Evolutionary conservation across 1,140 invertebrate species (phyloP).

Genomic region (Mya arenaria): DNA sequence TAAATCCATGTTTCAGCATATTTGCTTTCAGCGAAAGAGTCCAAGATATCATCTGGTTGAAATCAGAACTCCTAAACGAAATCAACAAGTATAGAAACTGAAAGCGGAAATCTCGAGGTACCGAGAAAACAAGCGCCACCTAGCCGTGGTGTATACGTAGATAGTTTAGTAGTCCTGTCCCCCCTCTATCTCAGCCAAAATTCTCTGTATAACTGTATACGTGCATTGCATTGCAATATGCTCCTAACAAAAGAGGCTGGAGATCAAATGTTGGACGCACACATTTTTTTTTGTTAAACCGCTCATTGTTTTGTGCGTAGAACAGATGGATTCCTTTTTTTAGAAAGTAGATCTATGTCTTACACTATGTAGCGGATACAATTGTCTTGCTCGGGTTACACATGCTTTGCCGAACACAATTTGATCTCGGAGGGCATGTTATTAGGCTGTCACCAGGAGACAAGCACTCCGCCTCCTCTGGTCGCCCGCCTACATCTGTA

Average conservation of each 20-base stretch:
- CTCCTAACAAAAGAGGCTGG: conserved; percentile 13
- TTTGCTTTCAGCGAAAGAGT: conserved; percentile 91
- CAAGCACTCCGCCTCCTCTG: no score
- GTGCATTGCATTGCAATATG: conserved; percentile 15
- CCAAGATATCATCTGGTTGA: conserved; percentile 95
- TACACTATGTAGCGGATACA: neutral
- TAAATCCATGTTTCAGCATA: neutral
- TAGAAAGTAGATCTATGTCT: no score
- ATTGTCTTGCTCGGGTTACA: neutral
- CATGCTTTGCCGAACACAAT: neutral
- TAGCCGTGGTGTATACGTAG: neutral
- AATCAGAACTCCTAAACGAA: conserved; percentile 92
- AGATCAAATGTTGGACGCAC: neutral
- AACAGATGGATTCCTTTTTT: no score
- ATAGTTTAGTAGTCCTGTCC: neutral
- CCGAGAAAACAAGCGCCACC: neutral
- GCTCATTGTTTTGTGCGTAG: neutral
- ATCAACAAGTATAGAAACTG: conserved; percentile 90
- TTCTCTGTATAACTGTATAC: conserved; percentile 12
- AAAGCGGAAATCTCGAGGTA: conserved; percentile 86
- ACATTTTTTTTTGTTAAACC: neutral
- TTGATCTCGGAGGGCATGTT: conserved; percentile 30
- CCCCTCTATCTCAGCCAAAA: conserved; percentile 34
- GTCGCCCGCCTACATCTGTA: neutral
- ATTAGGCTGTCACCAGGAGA: neutral